These are phyloP conservation scores for Diaprepes abbreviatus DNA, from an alignment of 2,888 invertebrate genomes.

Conservation along the genomic window DNA sequence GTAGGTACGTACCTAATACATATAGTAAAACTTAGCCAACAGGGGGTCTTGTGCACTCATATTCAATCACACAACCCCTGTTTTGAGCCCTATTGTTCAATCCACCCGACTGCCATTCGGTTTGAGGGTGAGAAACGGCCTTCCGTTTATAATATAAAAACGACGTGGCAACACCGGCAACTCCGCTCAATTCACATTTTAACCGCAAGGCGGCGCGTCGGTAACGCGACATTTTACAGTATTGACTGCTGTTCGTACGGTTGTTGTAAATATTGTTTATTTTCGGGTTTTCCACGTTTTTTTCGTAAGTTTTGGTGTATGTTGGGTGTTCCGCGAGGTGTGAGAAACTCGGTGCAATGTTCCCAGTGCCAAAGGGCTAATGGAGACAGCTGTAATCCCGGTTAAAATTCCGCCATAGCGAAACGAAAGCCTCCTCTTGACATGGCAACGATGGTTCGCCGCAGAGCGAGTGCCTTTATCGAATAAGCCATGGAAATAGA, in stretches of 20 bases:
- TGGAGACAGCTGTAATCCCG: slow-evolving; percentile 56
- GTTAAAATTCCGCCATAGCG: slow-evolving; percentile 68
- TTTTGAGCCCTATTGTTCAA: slow-evolving; percentile 42
- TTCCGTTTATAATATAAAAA: slow-evolving; percentile 23
- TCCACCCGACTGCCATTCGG: slow-evolving; percentile 27
- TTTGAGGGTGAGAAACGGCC: slow-evolving; percentile 30
- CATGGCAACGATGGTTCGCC: slow-evolving; percentile 53
- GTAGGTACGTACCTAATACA: slow-evolving; percentile 15
- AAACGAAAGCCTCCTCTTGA: slow-evolving; percentile 49
- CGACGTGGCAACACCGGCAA: slow-evolving; percentile 47
- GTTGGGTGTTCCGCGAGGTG: slow-evolving; percentile 60
- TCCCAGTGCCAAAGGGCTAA: slow-evolving; percentile 60
- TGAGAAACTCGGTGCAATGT: slow-evolving; percentile 59
- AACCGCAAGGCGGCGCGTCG: slow-evolving; percentile 68
- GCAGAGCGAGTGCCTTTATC: slow-evolving; percentile 66
- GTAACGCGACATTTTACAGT: slow-evolving; percentile 80
- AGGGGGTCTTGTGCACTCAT: slow-evolving; percentile 44
- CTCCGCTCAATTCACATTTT: slow-evolving; percentile 52
- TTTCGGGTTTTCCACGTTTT: slow-evolving; percentile 67
- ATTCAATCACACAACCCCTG: slow-evolving; percentile 44
- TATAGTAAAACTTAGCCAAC: slow-evolving; percentile 40
- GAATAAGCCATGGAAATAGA: slow-evolving; percentile 85
- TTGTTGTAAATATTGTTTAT: slow-evolving; percentile 77
- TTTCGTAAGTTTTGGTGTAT: slow-evolving; percentile 60
- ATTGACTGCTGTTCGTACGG: slow-evolving; percentile 77